Evolutionary conservation across 1,140 invertebrate species (phyloP).

Genomic region (Plutomurus gul): DNA sequence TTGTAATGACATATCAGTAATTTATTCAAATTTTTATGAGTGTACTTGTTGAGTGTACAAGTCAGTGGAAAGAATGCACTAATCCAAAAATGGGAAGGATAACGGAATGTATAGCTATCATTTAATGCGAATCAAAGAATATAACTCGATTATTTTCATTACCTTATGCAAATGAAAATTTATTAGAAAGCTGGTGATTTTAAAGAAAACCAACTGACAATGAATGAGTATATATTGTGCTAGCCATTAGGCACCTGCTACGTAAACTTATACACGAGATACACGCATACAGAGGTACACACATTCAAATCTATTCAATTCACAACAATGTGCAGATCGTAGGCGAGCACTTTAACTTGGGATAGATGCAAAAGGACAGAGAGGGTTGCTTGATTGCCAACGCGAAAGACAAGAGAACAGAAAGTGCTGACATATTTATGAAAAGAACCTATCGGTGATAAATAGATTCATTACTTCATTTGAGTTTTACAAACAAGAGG

Average conservation of each 20-base stretch:
- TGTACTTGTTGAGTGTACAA: too few relatives aligned
- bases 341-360: too few relatives aligned
- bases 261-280: not conserved
- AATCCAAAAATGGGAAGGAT: too few relatives aligned
- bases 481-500: too few relatives aligned
- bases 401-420: not conserved
- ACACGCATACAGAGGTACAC: not conserved
- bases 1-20: too few relatives aligned
- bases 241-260: not conserved
- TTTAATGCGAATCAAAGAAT: not conserved
- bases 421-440: constrained; percentile 29
- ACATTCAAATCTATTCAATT: too few relatives aligned
- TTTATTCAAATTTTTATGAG: too few relatives aligned
- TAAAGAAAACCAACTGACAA: not conserved
- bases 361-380: too few relatives aligned
- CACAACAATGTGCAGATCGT: too few relatives aligned
- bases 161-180: constrained; percentile 5
- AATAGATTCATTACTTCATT: too few relatives aligned
- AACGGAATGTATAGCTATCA: too few relatives aligned
- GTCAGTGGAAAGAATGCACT: too few relatives aligned
- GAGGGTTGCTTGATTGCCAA: not conserved
- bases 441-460: not conserved
- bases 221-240: not conserved
- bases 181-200: constrained; percentile 22
- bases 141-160: not conserved